A percentile compares a stretch with the other conserved stretches of the same genome.
Conservation (phyloP, 2,113 vertebrate species). For the Dasyurus viverrinus region DNA sequence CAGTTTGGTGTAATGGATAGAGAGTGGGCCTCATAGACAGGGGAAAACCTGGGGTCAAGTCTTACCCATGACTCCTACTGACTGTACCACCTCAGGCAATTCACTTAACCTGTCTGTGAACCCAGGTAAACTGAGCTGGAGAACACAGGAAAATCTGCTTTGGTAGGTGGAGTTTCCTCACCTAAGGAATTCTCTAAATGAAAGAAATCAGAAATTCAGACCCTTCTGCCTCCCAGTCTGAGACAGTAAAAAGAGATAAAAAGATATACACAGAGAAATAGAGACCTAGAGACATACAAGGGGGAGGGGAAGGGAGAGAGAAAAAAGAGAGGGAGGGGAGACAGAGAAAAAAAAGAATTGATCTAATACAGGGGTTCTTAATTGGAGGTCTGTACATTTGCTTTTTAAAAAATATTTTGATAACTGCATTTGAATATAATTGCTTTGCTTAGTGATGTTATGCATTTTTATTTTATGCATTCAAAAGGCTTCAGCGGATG, state of each 20-base stretch:
- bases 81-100: not conserved
- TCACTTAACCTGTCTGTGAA: not conserved
- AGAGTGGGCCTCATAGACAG: not conserved
- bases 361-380: not conserved
- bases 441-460: not conserved
- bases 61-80: not conserved
- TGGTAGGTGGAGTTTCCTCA: not conserved
- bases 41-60: not conserved
- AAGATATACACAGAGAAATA: not conserved
- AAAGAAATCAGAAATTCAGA: not conserved
- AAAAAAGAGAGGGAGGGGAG: not conserved
- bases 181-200: not conserved
- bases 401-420: not conserved
- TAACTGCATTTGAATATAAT: not conserved
- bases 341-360: not conserved
- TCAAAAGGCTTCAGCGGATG: not conserved
- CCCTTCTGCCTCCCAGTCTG: no score
- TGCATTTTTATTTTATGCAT: not conserved
- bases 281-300: no score
- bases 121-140: not conserved
- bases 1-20: not conserved
- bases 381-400: not conserved
- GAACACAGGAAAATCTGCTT: not conserved
- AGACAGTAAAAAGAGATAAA: not conserved
- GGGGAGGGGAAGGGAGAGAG: not conserved